These are phyloP conservation scores for Chrysolina haemoptera DNA, from an alignment of 2,888 invertebrate genomes.

Conservation along the genomic window DNA sequence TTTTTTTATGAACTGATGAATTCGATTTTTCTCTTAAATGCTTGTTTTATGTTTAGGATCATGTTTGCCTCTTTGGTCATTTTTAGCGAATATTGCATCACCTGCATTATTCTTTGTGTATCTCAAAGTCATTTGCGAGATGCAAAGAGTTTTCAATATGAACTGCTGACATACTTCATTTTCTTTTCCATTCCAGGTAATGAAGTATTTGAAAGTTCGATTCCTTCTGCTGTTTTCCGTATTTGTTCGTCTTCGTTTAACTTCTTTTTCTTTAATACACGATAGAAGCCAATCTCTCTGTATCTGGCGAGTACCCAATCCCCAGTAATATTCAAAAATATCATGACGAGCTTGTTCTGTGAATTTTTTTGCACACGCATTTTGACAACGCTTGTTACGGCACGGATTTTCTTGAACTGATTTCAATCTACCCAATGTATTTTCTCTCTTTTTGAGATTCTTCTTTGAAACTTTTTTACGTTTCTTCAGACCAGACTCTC, in stretches of 20 bases:
- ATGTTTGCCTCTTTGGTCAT: conserved; percentile 38
- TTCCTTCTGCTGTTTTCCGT: conserved; percentile 48
- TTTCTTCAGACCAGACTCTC: no score
- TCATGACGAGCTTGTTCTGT: no score
- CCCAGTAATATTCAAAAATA: no score
- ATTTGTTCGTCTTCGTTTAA: conserved; percentile 38
- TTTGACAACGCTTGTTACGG: no score
- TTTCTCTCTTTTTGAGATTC: no score
- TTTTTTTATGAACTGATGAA: conserved; percentile 34
- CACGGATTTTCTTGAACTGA: no score
- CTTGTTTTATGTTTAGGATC: conserved; percentile 34
- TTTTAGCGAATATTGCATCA: no score
- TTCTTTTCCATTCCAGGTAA: conserved; percentile 34
- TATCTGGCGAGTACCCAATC: no score
- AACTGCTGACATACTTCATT: conserved; percentile 42
- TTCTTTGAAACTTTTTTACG: no score
- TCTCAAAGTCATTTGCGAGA: conserved; percentile 39
- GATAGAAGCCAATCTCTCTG: conserved; percentile 33
- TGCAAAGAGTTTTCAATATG: conserved; percentile 39
- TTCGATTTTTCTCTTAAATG: conserved; percentile 19
- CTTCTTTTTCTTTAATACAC: conserved; percentile 28
- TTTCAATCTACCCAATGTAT: no score
- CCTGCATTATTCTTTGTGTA: conserved; percentile 33
- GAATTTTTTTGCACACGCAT: no score
- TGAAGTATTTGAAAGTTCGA: conserved; percentile 37